Base-by-base conservation (phyloP, 2,113 vertebrate genomes). In the Mola mola region DNA sequence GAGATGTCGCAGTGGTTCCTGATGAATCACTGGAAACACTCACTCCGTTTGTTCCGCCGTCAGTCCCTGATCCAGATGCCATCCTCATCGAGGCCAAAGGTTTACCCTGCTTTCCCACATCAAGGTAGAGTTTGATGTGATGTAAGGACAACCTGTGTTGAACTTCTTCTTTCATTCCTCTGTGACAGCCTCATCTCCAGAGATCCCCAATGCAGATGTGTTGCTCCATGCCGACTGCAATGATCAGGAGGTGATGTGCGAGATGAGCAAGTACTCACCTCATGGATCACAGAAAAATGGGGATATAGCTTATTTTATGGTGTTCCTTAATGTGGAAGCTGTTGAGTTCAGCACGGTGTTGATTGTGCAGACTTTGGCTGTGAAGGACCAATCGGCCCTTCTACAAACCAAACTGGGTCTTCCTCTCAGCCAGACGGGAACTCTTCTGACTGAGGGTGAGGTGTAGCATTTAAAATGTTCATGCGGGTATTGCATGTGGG, bases 221-320 rank as follows among this genome's bases (percentile, higher is more conserved):
- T 48, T 96, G 71, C 92, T 96, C 46, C 93, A 94, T 0, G 86
- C 90, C 0, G 91, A 94, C 66, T 95, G 94, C 73, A 88, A 87
- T 0, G 92, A 91, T 6, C 82, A 89, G 82, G 87, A 92, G 56
- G 83, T 95, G 71, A 77, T 58, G 64, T 94, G 95, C 15, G 93
- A 95, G 72, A 84, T 95, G 24, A 92, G 90, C 44, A 85, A 2
- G 1, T 91, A 88, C 62, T 55, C 64, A n/a, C 88, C 78, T 31
- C 77, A 3, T 24, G 89, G 83, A 13, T 0, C 0, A 12, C 53
- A 72, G 47, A 65, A 57, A 0, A 40, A 77, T 6, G 50, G 80
- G 12, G 63, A 37, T 43, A 28, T 29, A 0, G 62, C 72, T 38
- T 90, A 87, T 78, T 93, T 95, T 78, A 87, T 94, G 53, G 78